Conservation (phyloP, 2,888 invertebrate species). For the Aplocera efformata region DNA sequence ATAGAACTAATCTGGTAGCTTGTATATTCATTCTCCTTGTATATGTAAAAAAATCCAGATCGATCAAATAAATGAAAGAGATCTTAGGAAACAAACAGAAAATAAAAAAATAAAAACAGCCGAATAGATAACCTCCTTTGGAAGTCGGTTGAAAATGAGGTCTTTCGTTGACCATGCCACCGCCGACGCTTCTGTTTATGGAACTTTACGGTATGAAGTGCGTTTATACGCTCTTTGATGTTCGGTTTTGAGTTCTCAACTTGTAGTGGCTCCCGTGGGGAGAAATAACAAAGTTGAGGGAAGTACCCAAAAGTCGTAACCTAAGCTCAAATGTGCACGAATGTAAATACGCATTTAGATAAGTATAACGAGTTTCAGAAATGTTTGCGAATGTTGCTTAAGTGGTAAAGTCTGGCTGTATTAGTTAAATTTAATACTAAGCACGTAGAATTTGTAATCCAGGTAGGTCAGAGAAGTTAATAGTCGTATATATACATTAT, state of each 20-base stretch:
- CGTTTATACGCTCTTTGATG: slow-evolving; percentile 73
- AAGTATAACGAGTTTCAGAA: slow-evolving; percentile 29
- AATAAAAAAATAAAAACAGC: too few species aligned
- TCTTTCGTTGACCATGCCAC: slow-evolving; percentile 49
- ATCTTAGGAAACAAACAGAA: too few species aligned
- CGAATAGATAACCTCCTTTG: too few species aligned
- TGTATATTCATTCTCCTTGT: too few species aligned
- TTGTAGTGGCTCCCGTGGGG: slow-evolving; percentile 63
- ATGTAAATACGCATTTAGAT: slow-evolving; percentile 44
- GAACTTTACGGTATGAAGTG: slow-evolving; percentile 72
- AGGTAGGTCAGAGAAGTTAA: too few species aligned
- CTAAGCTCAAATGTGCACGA: slow-evolving; percentile 43
- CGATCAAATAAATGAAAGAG: too few species aligned
- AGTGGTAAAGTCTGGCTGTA: neutral
- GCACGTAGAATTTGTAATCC: neutral
- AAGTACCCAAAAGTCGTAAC: slow-evolving; percentile 58
- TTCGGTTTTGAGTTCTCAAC: slow-evolving; percentile 68
- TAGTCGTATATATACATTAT: too few species aligned
- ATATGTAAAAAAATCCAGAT: too few species aligned
- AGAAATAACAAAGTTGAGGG: slow-evolving; percentile 60
- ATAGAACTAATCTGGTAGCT: too few species aligned
- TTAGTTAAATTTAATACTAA: slow-evolving; percentile 1
- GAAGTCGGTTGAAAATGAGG: too few species aligned
- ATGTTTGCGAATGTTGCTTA: slow-evolving; percentile 16
- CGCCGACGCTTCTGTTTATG: slow-evolving; percentile 59